Evolutionary conservation across 2,113 vertebrate genomes (phyloP).

Genomic region (Eurypyga helias): DNA sequence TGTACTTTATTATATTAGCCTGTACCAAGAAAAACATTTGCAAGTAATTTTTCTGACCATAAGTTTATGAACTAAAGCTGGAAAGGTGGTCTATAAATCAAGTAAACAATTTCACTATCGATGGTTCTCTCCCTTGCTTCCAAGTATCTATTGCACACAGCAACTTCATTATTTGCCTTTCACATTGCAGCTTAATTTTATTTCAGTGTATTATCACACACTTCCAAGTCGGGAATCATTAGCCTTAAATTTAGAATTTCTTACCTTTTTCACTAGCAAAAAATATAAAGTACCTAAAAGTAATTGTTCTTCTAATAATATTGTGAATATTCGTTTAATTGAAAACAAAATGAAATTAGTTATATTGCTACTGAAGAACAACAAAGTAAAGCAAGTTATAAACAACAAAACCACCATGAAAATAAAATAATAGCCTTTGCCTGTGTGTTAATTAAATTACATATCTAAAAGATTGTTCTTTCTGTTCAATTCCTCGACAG

Average conservation of each 20-base stretch:
- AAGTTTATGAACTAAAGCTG: not conserved
- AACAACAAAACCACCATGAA: not conserved
- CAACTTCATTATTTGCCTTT: conserved; percentile 3
- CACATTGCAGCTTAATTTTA: conserved; percentile 1
- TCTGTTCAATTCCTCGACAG: not conserved
- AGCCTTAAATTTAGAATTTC: not conserved
- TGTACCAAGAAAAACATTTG: conserved; percentile 26
- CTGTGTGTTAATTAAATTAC: not conserved
- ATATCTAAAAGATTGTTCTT: not conserved
- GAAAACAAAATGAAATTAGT: not conserved
- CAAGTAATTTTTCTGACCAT: not conserved
- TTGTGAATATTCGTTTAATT: not conserved
- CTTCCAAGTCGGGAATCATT: not conserved
- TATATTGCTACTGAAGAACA: not conserved
- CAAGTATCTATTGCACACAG: not conserved
- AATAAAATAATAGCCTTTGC: not conserved
- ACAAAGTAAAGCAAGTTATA: not conserved
- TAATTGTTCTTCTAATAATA: not conserved
- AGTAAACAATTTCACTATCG: conserved; percentile 18
- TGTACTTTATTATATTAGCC: not conserved
- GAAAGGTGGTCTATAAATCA: not conserved
- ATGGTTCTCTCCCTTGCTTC: not conserved
- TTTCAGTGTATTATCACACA: not conserved
- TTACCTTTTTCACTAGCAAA: not conserved
- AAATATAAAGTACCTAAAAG: not conserved